phyloP scores from a whole-genome alignment of 2,113 vertebrate species.

The Apeltes quadracus region DNA sequence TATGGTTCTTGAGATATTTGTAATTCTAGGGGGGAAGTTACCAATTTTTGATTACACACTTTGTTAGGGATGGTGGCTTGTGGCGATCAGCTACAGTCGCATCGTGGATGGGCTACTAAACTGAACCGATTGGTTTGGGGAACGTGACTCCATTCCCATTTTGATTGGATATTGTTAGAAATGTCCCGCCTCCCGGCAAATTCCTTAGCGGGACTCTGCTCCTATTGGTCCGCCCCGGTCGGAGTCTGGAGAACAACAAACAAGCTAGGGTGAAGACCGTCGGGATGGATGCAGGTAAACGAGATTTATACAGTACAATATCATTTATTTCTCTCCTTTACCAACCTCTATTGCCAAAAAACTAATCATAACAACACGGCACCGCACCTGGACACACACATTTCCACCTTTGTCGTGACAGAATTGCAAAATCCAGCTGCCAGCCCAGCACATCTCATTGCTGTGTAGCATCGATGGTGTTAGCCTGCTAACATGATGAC shows the following conservation, averaged over 20 bases:
- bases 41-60: no score
- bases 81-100: not conserved
- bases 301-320: slow-evolving; percentile 32
- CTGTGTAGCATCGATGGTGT: slow-evolving; percentile 57
- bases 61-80: no score
- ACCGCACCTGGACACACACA: not conserved
- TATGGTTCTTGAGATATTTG: not conserved
- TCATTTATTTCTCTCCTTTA: not conserved
- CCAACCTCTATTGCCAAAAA: not conserved
- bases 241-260: slow-evolving; percentile 70
- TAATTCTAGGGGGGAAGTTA: no score
- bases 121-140: slow-evolving; percentile 28
- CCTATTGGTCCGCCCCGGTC: slow-evolving; percentile 65
- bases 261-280: slow-evolving; percentile 80
- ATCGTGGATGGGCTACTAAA: no score
- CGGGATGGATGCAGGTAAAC: slow-evolving; percentile 86
- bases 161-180: slow-evolving; percentile 20
- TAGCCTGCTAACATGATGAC: slow-evolving; percentile 74
- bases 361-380: not conserved
- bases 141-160: not conserved
- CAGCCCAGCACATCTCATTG: slow-evolving; percentile 1
- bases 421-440: not conserved
- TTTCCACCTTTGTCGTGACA: not conserved
- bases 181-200: slow-evolving; percentile 30
- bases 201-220: slow-evolving; percentile 39